A percentile compares a stretch with the other conserved stretches of the same genome.
Evolutionary conservation across 2,888 invertebrate genomes (phyloP).

Genomic region (Drosophila multiciliata): DNA sequence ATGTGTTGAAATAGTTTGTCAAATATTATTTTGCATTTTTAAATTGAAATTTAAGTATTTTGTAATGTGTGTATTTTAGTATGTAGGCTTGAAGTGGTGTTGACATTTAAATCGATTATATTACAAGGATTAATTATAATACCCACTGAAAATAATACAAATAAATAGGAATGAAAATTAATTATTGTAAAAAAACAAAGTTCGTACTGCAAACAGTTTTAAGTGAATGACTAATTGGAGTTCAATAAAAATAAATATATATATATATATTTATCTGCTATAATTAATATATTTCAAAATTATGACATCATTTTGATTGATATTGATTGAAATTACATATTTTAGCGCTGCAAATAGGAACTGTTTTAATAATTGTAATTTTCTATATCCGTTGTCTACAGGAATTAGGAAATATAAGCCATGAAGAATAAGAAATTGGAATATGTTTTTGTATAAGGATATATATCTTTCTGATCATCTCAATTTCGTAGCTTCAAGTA

Average conservation of each 20-base stretch:
- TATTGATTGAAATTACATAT: not conserved
- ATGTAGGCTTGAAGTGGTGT: not conserved
- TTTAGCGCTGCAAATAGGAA: not conserved
- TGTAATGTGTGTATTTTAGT: not conserved
- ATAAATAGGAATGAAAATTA: not conserved
- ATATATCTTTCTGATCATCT: not conserved
- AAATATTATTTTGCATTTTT: not conserved
- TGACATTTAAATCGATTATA: not conserved
- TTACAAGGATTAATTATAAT: not conserved
- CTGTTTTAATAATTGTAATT: not conserved
- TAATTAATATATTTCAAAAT: not conserved
- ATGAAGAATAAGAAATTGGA: not conserved
- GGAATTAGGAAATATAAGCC: not conserved
- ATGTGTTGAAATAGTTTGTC: conserved; percentile 5
- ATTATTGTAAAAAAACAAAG: not conserved
- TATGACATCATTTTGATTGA: not conserved
- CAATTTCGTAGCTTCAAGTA: conserved; percentile 3
- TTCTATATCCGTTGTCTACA: not conserved
- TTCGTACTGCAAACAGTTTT: not conserved
- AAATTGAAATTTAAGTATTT: not conserved
- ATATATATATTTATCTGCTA: not conserved
- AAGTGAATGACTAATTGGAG: not conserved
- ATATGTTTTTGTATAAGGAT: not conserved
- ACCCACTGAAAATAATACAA: not conserved
- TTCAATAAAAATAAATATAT: not conserved